A percentile compares a stretch with the other conserved stretches of the same genome.
Conservation (phyloP, 2,797 vertebrate genomes). For the Alosa sapidissima region DNA sequence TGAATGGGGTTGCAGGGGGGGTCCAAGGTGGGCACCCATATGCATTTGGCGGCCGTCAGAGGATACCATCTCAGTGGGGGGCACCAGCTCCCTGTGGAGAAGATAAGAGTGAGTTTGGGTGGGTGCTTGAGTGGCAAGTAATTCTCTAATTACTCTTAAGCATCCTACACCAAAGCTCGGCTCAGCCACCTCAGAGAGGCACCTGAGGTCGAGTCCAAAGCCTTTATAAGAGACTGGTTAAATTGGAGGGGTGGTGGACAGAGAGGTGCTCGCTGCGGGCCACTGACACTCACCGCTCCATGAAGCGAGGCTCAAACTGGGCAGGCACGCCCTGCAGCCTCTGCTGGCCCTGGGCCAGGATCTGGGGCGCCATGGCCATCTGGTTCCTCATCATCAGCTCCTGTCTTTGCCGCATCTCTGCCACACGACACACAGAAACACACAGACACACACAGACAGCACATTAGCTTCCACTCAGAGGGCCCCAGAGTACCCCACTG, state of each 20-base stretch:
- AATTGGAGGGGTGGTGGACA: not conserved
- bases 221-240: not conserved
- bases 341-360: slow-evolving; percentile 82
- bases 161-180: not conserved
- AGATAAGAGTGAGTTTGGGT: not conserved
- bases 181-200: not conserved
- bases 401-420: slow-evolving; percentile 87
- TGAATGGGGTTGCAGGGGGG: slow-evolving; percentile 75
- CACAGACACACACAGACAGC: slow-evolving; percentile 5
- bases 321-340: slow-evolving; percentile 81
- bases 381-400: slow-evolving; percentile 90
- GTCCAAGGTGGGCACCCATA: slow-evolving; percentile 79
- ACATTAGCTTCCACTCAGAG: not conserved
- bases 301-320: slow-evolving; percentile 83
- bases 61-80: slow-evolving; percentile 81
- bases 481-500: not conserved
- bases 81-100: slow-evolving; percentile 79
- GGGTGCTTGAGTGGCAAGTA: not conserved
- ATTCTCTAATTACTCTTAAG: not conserved
- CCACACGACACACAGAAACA: not conserved
- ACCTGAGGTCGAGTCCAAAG: not conserved
- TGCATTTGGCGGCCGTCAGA: slow-evolving; percentile 86
- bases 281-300: slow-evolving; percentile 80
- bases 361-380: slow-evolving; percentile 86
- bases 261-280: not conserved